phyloP scores from a whole-genome alignment of 2,888 invertebrate species.

The Eretmocerus hayati region DNA sequence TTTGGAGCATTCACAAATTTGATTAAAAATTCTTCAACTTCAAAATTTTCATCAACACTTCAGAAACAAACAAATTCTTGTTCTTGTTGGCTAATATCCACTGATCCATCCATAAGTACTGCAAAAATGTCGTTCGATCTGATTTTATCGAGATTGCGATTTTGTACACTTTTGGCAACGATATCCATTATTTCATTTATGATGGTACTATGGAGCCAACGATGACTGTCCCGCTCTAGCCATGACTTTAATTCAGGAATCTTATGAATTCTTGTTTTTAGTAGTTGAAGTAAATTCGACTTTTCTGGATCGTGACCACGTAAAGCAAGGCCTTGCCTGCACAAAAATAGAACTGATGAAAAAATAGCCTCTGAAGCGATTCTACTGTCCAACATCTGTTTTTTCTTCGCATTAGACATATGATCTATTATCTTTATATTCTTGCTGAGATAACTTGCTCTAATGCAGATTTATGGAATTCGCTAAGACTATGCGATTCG shows the following conservation, averaged over 20 bases:
- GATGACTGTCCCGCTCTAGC: slow-evolving; percentile 5
- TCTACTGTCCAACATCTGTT: slow-evolving; percentile 15
- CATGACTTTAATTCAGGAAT: slow-evolving; percentile 2
- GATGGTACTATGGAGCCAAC: slow-evolving; percentile 7
- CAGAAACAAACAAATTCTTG: slow-evolving; percentile 12
- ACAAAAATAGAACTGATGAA: slow-evolving; percentile 9
- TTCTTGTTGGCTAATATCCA: slow-evolving; percentile 6
- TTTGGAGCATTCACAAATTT: slow-evolving; percentile 2
- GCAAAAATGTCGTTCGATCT: slow-evolving; percentile 2
- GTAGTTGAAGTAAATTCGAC: slow-evolving; percentile 21
- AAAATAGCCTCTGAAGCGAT: slow-evolving; percentile 17
- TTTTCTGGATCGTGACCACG: slow-evolving; percentile 14
- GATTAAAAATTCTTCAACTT: slow-evolving; percentile 9
- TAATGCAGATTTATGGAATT: not conserved
- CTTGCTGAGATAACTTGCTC: too few relatives aligned
- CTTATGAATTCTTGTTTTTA: slow-evolving; percentile 12
- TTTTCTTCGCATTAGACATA: not conserved
- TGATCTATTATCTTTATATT: too few relatives aligned
- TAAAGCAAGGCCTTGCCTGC: slow-evolving; percentile 15
- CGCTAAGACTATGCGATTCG: not conserved
- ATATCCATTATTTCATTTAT: slow-evolving; percentile 10
- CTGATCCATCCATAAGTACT: slow-evolving; percentile 9
- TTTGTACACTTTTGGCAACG: not conserved
- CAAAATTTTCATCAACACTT: slow-evolving; percentile 10
- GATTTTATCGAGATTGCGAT: slow-evolving; percentile 2